Percentiles rank a stretch among this genome's conserved stretches.
These are phyloP conservation scores for Poecilia picta DNA, from an alignment of 2,797 vertebrate genomes.

Conservation along the genomic window DNA sequence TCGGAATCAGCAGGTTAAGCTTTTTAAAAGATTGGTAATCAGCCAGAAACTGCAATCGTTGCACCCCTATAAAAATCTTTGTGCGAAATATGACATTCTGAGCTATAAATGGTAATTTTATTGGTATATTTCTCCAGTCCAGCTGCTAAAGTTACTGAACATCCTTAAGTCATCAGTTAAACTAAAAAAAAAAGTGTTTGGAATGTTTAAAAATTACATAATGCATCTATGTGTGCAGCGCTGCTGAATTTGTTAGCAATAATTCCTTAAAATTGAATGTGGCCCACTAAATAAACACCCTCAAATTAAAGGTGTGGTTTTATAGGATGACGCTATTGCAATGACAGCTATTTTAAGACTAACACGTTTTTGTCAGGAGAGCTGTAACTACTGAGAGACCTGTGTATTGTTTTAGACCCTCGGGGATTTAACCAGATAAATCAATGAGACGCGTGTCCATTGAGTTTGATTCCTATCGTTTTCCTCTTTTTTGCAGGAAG, in stretches of 20 bases:
- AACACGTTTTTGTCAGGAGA: neutral
- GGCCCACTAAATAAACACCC: neutral
- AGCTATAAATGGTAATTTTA: neutral
- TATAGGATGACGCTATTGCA: neutral
- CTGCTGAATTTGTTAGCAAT: neutral
- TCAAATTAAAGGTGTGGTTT: neutral
- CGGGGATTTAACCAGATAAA: neutral
- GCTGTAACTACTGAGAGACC: neutral
- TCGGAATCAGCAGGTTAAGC: too few relatives aligned
- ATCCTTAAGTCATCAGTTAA: neutral
- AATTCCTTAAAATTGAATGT: neutral
- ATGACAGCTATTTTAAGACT: neutral
- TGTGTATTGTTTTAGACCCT: neutral
- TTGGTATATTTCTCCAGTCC: neutral
- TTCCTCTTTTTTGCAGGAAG: conserved; percentile 81
- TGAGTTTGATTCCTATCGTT: neutral
- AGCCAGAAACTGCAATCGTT: too few relatives aligned
- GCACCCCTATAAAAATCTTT: neutral
- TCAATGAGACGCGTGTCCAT: neutral
- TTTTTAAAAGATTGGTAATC: too few relatives aligned
- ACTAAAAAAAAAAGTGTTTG: neutral
- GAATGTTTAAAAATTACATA: neutral
- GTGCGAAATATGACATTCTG: neutral
- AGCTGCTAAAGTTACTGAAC: neutral
- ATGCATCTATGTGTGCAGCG: neutral